Evolutionary conservation across 1,140 invertebrate species (phyloP).

Genomic region (Mesaphorura yosii): DNA sequence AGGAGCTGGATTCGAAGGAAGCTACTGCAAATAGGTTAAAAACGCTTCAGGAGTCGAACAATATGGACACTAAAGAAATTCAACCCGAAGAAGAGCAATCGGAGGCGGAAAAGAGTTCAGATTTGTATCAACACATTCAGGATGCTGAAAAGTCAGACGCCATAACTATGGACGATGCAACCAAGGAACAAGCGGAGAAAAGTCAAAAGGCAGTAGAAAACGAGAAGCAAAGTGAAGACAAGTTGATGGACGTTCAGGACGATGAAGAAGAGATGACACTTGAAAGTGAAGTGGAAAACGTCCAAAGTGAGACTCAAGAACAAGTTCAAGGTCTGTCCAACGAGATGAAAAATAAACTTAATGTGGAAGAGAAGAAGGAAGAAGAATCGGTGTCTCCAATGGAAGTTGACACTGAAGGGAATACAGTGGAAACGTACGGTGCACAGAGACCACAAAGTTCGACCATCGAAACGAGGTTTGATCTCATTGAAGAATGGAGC

Average conservation of each 20-base stretch:
- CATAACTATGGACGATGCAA: conserved; percentile 47
- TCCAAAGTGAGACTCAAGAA: too few relatives aligned
- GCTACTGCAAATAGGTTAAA: conserved; percentile 21
- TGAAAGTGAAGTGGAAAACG: too few relatives aligned
- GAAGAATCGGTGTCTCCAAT: conserved; percentile 26
- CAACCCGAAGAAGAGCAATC: conserved; percentile 36
- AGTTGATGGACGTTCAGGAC: conserved; percentile 43
- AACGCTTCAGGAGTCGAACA: conserved; percentile 11
- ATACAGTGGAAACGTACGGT: conserved; percentile 51
- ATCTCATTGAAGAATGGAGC: conserved; percentile 34
- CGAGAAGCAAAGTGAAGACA: conserved; percentile 4
- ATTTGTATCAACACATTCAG: conserved; percentile 75
- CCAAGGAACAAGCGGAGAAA: conserved; percentile 66
- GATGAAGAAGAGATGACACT: conserved; percentile 39
- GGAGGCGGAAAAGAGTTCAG: conserved; percentile 40
- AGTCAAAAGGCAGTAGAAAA: conserved; percentile 49
- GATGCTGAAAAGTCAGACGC: conserved; percentile 54
- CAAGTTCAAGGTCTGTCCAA: too few relatives aligned
- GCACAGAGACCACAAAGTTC: conserved; percentile 58
- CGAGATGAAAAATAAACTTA: conserved; percentile 25
- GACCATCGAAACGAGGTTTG: conserved; percentile 41
- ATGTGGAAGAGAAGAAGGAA: conserved; percentile 19
- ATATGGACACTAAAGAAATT: neutral
- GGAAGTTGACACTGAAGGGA: conserved; percentile 60
- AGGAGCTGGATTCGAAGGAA: conserved; percentile 1